Base-by-base conservation (phyloP, 2,113 vertebrate genomes). In the Eubucco bourcierii region DNA sequence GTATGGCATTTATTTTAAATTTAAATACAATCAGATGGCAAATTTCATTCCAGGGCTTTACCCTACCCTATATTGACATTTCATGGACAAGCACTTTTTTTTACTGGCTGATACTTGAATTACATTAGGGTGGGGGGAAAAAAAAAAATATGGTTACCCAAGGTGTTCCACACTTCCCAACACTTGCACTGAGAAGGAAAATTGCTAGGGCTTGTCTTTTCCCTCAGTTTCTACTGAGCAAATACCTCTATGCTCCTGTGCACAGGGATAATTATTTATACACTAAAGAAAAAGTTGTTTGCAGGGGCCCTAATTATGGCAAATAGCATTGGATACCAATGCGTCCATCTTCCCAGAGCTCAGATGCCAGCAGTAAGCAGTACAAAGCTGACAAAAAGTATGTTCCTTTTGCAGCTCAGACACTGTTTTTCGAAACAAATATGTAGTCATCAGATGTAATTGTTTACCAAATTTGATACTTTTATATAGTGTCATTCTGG, bases 401-500 rank as follows among this genome's bases (percentile, higher is more conserved):
- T 90, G 73, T 68, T 94, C 82, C 41, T 87, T 95, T 52, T 90
- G 76, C 91, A 91, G 85, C 73, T 94, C 85, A 73, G 80, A 64
- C 8, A 68, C 55, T 75, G 4, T 70, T 91, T 91, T 95, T 63
- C 73, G 70, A 89, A 91, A 89, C 60, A 84, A 94, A 67, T 82
- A 76, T 41, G 91, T 4, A 96, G 50, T 81, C 91, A 94, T 94
- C 93, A 95, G 82, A 90, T 84, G 63, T 70, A 91, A 90, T 33
- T 93, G 91, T 91, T 96, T 95, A 84, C 82, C 66, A 90, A 81
- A 95, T 86, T 8, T 61, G 55, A 55, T 78, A 55, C 55, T 72
- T 84, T 50, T 28, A 60, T 53, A 39, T 6, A 55, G 64, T 64
- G 76, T 64, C 77, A 74, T 93, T 92, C 90, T 88, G 87, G 29